Percentiles rank a stretch among this genome's conserved stretches.
These are phyloP conservation scores for Meandrusa payeni DNA, from an alignment of 2,888 invertebrate genomes.

Conservation along the genomic window DNA sequence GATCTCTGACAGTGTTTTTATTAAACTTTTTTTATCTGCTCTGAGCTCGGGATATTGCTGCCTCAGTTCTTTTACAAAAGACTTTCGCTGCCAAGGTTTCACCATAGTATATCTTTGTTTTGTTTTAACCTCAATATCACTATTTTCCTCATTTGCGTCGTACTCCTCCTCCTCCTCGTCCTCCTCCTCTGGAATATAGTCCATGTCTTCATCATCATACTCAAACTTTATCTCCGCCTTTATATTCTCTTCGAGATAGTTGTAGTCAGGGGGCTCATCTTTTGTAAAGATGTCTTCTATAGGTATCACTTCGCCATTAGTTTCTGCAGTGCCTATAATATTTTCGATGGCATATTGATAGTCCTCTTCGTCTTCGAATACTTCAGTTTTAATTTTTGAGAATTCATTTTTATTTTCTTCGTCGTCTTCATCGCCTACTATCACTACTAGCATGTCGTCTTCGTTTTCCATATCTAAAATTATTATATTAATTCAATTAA, in stretches of 20 bases:
- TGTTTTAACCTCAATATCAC: constrained; percentile 32
- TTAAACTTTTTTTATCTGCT: constrained; percentile 41
- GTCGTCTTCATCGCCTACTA: constrained; percentile 37
- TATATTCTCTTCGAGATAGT: constrained; percentile 5
- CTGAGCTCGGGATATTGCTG: constrained; percentile 47
- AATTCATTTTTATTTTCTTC: constrained; percentile 31
- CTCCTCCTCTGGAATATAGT: constrained; percentile 27
- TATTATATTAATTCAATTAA: too few species aligned
- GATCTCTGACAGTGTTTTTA: constrained; percentile 47
- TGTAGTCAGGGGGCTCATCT: constrained; percentile 19
- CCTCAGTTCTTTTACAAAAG: constrained; percentile 51
- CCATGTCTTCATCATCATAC: constrained; percentile 26
- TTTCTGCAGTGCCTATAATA: constrained; percentile 40
- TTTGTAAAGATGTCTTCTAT: constrained; percentile 26
- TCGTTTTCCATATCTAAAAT: constrained; percentile 38
- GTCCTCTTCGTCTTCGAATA: constrained; percentile 32
- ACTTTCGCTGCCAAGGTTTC: constrained; percentile 28
- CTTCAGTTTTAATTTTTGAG: constrained; percentile 37
- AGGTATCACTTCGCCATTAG: constrained; percentile 40
- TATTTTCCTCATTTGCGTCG: constrained; percentile 9
- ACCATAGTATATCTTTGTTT: constrained; percentile 33
- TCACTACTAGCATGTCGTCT: constrained; percentile 46
- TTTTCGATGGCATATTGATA: constrained; percentile 30
- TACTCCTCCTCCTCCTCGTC: constrained; percentile 18
- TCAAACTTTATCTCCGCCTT: constrained; percentile 13